Evolutionary conservation across 1,140 invertebrate genomes (phyloP), one percentile per base, ranked within the genome.

Genomic region (Branchinecta lynchi): DNA sequence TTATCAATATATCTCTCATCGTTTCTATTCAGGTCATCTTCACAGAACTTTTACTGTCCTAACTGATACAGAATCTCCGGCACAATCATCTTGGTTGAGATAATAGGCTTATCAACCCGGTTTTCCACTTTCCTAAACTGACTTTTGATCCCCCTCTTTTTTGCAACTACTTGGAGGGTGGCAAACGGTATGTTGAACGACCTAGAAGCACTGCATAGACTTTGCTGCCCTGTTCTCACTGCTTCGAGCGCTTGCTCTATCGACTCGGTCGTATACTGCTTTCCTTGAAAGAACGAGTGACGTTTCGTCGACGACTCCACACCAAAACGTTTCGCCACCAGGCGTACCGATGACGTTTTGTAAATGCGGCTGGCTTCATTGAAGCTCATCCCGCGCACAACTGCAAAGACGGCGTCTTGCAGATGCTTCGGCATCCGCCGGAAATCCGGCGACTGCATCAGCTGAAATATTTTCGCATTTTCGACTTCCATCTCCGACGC

Each of bases 111-210:
- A 32, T 32, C 32, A 32, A 32, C 32, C 32, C 32, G 32, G 5
- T 60, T 60, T 60, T 15, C 51, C 17, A 15, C 51, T 60, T 60
- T 60, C 17, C 51, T 60, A 60, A 60, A 60, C 17, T 60, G 51
- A 60, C 51, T 60, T 60, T 60, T 60, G 17, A 60, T 60, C 3
- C 51, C 51, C 12, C 51, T 12, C 17, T 60, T 60, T 60, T 60
- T 60, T 12, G 51, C 51, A 60, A 60, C 51, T 15, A 60, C 51
- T 60, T 60, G 51, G 12, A 60, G 17, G 17, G 51, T 60, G 51
- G 51, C 51, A 60, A 60, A 60, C 17, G 51, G 51, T 60, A 60
- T 60, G 51, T 60, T 60, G 51, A 60, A 60, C 17, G 51, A 15
- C 51, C 51, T 60, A 15, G 51, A 60, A 15, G 51, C 51, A 60